Conservation (phyloP, 1,140 invertebrate genomes). For the Zaprionus inermis region DNA sequence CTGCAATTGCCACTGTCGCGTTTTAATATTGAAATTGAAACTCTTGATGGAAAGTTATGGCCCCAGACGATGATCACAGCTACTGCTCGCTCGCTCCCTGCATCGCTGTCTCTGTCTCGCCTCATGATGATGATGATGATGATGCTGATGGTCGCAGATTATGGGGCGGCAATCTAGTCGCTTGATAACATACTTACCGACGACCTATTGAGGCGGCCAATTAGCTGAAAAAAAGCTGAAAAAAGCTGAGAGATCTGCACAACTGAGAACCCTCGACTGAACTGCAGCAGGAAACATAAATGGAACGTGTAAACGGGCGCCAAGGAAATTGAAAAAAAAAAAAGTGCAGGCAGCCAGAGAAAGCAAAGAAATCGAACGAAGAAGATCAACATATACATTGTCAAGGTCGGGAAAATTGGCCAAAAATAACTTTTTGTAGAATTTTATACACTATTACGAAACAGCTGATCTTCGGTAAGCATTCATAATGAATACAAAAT, state of each 20-base stretch:
- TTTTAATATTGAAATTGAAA: slow-evolving; percentile 75
- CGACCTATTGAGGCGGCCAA: slow-evolving; percentile 35
- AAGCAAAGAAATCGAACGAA: slow-evolving; percentile 4
- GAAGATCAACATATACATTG: background rate
- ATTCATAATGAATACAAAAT: too few relatives aligned
- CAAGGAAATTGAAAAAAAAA: slow-evolving; percentile 17
- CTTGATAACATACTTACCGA: slow-evolving; percentile 47
- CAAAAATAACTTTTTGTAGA: too few relatives aligned
- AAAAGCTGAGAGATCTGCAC: background rate
- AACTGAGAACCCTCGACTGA: background rate
- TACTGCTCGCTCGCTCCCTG: background rate
- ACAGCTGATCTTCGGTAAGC: too few relatives aligned
- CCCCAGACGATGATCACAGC: slow-evolving; percentile 17
- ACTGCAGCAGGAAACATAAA: slow-evolving; percentile 29
- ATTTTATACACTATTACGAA: too few relatives aligned
- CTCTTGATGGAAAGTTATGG: slow-evolving; percentile 74
- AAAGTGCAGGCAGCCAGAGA: background rate
- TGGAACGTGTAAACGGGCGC: slow-evolving; percentile 23
- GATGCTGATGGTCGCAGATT: slow-evolving; percentile 70
- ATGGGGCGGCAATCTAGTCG: slow-evolving; percentile 66
- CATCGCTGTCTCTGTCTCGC: background rate
- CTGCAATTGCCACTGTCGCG: slow-evolving; percentile 41
- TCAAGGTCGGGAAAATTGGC: slow-evolving; percentile 1
- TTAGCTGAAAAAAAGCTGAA: slow-evolving; percentile 22
- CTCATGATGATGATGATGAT: slow-evolving; percentile 46